Evolutionary conservation across 2,113 vertebrate species (phyloP), one percentile per base, ranked within the genome.

Genomic region (Psilopsiagon aymara): DNA sequence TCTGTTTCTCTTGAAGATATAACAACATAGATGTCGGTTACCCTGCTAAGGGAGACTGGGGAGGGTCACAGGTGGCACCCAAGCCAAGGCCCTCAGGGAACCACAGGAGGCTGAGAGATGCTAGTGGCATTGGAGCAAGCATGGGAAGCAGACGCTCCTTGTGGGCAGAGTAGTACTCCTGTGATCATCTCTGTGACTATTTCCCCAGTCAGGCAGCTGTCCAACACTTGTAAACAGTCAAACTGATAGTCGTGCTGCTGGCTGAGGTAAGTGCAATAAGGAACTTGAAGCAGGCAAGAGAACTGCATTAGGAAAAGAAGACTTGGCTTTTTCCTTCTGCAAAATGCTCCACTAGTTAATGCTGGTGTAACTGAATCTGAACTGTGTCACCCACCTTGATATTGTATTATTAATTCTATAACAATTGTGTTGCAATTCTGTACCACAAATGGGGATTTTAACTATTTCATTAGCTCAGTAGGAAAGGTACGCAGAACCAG

Each of bases 331-430:
- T 88, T 62, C 33, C 43, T 47, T 68, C 52, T 66, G 57, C 74
- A 92, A 75, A 76, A 90, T 44, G 10, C 73, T 93, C 69, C 60
- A 52, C 47, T 75, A 62, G 27, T 71, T 96, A 92, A 88, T 92
- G 67, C 41, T 91, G 49, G 62, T 78, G 77, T 93, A 86, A 70
- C 73, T 93, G 88, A 75, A 83, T 75, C 70, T 88, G 75, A 90
- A 80, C 83, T 71, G 5, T 85, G 44, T 79, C 87, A 76, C 81
- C 47, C 62, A 76, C 69, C 49, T 84, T 5, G 3, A 66, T 76
- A 88, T 82, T 95, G 69, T 93, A n/a, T 66, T 94, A 79, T 88
- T 96, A 96, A 95, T 96, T 93, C 66, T 64, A 16, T 94, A 94
- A 96, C n/a, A 86, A 60, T 81, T 14, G 44, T 88, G 76, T 88